Evolutionary conservation across 2,797 vertebrate genomes (phyloP), one percentile per base, ranked within the genome.

Genomic region (Acipenser oxyrinchus): DNA sequence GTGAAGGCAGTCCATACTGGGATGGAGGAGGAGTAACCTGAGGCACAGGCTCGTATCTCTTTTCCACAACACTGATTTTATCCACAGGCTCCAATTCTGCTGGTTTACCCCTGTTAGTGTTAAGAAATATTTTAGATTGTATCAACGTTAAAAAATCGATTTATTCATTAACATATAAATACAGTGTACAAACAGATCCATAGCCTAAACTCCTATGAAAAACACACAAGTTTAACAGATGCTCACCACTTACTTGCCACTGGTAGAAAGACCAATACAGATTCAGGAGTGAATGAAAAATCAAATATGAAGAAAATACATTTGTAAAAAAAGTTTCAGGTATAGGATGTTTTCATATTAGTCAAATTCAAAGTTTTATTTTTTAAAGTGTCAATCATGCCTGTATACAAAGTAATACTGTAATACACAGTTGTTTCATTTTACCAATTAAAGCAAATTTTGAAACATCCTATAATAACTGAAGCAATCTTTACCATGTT

Each of bases 11-110:
- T 6, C 88, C 88, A 7, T 95, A 96, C 78, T 93, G 95, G 3
- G 92, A 84, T 0, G 89, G 79, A 6, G 93, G 86, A 1, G 93
- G 89, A 51, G 90, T 92, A 70, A 94, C 88, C 68, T 90, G 91
- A 68, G 90, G 81, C 61, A 88, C 51, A 0, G 91, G 83, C 52
- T 98, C 96, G 6, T 92, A 96, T 74, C 91, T 85, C 75, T 96
- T 97, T 67, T 99, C 96, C 65, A 86, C 88, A 48, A 85, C 87
- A 70, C 88, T 90, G 37, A 91, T 79, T 72, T 94, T 93, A 65
- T 98, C 95, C 67, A 79, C 49, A 10, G 88, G 78, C 62, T 98
- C 97, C 1, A 50, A 48, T 58, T 91, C 87, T 1, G 74, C 1
- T 55, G 84, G 65, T 63, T 89, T 90, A 8, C 90, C 90, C 90